Base-by-base conservation (phyloP, 2,797 vertebrate species). In the Spizella passerina region DNA sequence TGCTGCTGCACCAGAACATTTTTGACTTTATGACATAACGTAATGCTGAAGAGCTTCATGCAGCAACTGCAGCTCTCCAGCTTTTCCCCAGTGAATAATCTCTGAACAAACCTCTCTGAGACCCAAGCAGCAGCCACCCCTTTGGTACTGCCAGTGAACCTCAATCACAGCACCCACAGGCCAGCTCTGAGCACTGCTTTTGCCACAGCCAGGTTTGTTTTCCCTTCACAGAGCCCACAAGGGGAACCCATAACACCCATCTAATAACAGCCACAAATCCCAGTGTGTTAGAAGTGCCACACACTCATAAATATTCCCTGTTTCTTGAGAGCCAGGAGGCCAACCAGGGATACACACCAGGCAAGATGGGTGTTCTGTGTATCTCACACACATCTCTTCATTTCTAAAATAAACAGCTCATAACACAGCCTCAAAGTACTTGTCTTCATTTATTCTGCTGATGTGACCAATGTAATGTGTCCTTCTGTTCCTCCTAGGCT, bases 321-420 rank as follows among this genome's bases (percentile, higher is more conserved):
- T 34, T 72, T 46, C 52, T 46, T 59, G 56, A 50, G 83, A 82
- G 43, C 9, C 70, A 83, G 53, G 26, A 93, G 87, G 38, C 9
- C 3, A 0, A 2, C 7, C 72, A 41, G 27, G 9, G n/a, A 90
- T 32, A 60, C 4, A 50, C 7, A 36, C 14, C 34, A 10, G 5
- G 32, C 2, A 75, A 44, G 44, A 24, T 6, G 27, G 0, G 0
- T 5, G 16, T 32, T 39, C 50, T 32, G 6, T 11, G 3, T 30
- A 38, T 82, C 34, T 46, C 27, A 55, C 10, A 57, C 10, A 49
- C 0, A 1, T 2, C 3, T 14, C 60, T 34, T 50, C 12, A 49
- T 22, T 90, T 86, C 61, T 70, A 27, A 66, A 77, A n/a, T 14
- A 20, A 91, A 57, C 20, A 66, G 30, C 6, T 69, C 71, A 5